These are phyloP conservation scores for Chloropsis hardwickii DNA, from an alignment of 2,113 vertebrate species.

Conservation along the genomic window DNA sequence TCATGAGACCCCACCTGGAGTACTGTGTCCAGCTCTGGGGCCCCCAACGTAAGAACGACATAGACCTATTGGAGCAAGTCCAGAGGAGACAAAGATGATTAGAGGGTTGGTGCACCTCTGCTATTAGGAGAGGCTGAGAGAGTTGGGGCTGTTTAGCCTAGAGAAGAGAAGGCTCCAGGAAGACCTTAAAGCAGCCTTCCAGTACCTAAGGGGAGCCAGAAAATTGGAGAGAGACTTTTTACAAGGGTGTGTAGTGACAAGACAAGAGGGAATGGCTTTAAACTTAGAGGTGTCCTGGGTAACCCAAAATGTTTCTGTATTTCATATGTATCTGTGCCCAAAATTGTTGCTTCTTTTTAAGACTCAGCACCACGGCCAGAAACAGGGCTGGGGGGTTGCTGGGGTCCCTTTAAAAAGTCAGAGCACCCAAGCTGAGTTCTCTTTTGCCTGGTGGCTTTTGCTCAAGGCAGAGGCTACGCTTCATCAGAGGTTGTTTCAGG, in stretches of 20 bases:
- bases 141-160: too few species aligned
- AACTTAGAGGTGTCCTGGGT: not conserved
- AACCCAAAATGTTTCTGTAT: not conserved
- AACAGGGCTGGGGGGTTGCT: not conserved
- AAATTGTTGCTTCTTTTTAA: not conserved
- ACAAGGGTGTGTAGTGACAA: not conserved
- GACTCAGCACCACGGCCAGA: not conserved
- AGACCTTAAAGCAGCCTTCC: too few species aligned
- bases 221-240: too few species aligned
- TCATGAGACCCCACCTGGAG: too few species aligned
- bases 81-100: too few species aligned
- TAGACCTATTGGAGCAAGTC: too few species aligned
- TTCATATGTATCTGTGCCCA: not conserved
- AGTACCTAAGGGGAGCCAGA: too few species aligned
- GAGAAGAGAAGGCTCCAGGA: too few species aligned
- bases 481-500: not conserved
- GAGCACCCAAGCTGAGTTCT: not conserved
- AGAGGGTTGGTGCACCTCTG: too few species aligned
- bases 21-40: too few species aligned
- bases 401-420: not conserved
- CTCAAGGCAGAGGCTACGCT: not conserved
- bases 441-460: not conserved
- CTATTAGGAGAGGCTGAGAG: too few species aligned
- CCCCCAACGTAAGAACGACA: too few species aligned
- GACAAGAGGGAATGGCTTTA: not conserved